phyloP scores from a whole-genome alignment of 2,888 invertebrate species.

The Erebia epiphron region DNA sequence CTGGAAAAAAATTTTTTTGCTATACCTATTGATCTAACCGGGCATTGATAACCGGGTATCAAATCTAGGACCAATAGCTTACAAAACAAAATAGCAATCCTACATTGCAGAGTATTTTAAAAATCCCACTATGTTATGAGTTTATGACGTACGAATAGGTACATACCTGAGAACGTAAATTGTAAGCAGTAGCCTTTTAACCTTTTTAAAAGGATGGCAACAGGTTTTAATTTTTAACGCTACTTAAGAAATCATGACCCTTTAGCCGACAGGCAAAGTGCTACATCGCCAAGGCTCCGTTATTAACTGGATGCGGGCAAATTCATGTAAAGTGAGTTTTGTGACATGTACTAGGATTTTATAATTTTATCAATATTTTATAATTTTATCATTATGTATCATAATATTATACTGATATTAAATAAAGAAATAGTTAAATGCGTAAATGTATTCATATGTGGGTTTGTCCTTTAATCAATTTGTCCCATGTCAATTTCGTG shows the following conservation, averaged over 20 bases:
- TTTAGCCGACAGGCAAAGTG: slow-evolving; percentile 8
- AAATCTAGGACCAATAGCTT: neutral
- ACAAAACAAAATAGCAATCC: neutral
- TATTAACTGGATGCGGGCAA: slow-evolving; percentile 8
- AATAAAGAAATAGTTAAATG: too few relatives aligned
- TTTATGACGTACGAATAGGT: too few relatives aligned
- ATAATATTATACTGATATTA: too few relatives aligned
- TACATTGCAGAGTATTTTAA: neutral
- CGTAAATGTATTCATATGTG: too few relatives aligned
- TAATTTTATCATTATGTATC: too few relatives aligned
- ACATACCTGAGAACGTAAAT: neutral
- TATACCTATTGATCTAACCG: too few relatives aligned
- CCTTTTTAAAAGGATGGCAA: slow-evolving; percentile 14
- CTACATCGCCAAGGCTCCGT: slow-evolving; percentile 6
- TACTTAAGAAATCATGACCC: slow-evolving; percentile 20
- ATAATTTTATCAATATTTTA: too few relatives aligned
- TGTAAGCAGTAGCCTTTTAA: slow-evolving; percentile 2
- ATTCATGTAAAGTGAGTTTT: neutral
- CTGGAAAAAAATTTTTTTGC: too few relatives aligned
- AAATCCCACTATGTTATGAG: neutral
- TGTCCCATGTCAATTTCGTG: too few relatives aligned
- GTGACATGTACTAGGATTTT: neutral
- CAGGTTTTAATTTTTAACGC: slow-evolving; percentile 12
- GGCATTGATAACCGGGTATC: too few relatives aligned
- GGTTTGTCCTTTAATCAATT: too few relatives aligned